Evolutionary conservation across 2,113 vertebrate species (phyloP).

Genomic region (Piprites chloris): DNA sequence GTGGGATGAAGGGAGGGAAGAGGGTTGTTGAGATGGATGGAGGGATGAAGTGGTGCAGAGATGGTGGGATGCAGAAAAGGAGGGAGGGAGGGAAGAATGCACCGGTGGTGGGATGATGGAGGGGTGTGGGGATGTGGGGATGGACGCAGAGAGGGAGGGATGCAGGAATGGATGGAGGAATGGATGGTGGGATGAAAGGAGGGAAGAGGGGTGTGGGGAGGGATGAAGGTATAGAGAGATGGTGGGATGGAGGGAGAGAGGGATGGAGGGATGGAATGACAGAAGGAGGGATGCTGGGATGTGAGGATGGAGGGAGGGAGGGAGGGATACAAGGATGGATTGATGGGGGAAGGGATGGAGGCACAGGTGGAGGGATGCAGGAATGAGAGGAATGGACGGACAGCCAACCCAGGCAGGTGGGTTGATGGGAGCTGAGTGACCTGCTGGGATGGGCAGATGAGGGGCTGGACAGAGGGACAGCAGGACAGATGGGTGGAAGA

Average conservation of each 20-base stretch:
- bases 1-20: background rate
- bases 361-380: background rate
- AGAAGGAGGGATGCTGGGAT: no score
- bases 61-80: no score
- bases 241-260: no score
- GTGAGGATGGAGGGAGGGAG: background rate
- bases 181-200: background rate
- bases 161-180: background rate
- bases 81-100: background rate
- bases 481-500: rapidly evolving
- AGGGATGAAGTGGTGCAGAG: background rate
- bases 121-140: no score
- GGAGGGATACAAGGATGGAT: background rate
- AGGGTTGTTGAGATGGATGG: no score
- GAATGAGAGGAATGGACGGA: background rate
- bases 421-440: background rate
- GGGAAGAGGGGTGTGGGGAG: no score
- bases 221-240: no score
- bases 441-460: rapidly evolving
- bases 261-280: background rate
- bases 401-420: rapidly evolving
- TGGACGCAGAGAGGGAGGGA: background rate
- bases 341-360: no score
- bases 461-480: background rate
- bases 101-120: background rate